These are phyloP conservation scores for Nasonovia ribisnigri DNA, from an alignment of 2,888 invertebrate genomes.

Conservation along the genomic window DNA sequence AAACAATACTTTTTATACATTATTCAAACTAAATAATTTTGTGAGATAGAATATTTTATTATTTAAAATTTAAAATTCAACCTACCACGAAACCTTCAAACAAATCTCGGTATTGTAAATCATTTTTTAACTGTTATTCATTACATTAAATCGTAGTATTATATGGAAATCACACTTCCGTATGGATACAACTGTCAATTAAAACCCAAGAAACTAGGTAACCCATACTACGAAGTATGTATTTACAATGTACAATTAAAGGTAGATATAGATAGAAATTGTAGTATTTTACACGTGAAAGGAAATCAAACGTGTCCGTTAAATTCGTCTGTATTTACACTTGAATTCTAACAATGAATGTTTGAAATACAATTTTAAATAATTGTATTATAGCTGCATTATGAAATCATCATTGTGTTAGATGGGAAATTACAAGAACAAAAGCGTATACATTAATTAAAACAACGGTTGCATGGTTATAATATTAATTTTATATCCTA, in stretches of 20 bases:
- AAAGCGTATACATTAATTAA: constrained; percentile 9
- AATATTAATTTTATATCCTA: neutral
- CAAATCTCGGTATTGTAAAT: neutral
- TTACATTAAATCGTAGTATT: neutral
- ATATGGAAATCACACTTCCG: neutral
- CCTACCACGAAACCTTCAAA: neutral
- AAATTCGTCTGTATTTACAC: neutral
- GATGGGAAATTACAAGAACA: constrained; percentile 8
- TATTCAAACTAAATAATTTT: neutral
- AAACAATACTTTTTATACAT: neutral
- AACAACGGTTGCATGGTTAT: neutral
- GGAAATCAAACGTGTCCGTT: neutral
- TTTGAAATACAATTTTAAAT: neutral
- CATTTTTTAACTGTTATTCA: neutral
- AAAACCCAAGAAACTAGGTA: neutral
- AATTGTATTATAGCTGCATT: neutral
- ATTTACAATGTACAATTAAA: neutral
- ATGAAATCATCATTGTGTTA: neutral
- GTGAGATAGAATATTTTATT: neutral
- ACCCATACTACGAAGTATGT: no score
- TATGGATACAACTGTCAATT: neutral
- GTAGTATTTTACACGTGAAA: neutral
- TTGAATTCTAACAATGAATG: neutral
- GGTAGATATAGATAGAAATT: neutral
- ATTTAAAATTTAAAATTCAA: neutral